Evolutionary conservation across 2,888 invertebrate genomes (phyloP).

Genomic region (Cheilosia vulpina): DNA sequence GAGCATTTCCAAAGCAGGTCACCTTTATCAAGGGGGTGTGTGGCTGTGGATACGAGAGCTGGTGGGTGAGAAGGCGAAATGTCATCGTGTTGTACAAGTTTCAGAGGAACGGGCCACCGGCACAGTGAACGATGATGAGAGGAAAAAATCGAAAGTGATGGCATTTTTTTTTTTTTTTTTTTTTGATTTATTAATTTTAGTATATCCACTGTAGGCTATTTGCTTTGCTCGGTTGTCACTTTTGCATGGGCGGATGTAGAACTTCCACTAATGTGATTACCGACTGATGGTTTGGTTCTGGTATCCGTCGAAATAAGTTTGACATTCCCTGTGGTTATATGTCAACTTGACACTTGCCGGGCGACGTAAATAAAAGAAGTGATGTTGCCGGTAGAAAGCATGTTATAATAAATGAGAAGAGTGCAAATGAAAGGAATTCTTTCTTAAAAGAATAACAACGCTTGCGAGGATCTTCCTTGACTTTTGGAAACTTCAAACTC

Average conservation of each 20-base stretch:
- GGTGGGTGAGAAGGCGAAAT: constrained; percentile 17
- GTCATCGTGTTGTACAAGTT: constrained; percentile 32
- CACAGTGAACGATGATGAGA: constrained; percentile 28
- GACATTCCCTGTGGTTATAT: too few relatives aligned
- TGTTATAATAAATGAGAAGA: too few relatives aligned
- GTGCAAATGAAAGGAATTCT: too few relatives aligned
- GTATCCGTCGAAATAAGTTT: not conserved
- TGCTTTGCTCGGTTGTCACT: constrained; percentile 20
- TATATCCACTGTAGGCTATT: constrained; percentile 26
- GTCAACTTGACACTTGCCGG: too few relatives aligned
- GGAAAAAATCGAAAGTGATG: constrained; percentile 63
- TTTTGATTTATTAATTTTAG: constrained; percentile 51
- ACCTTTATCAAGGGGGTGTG: constrained; percentile 45
- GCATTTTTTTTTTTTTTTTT: constrained; percentile 6
- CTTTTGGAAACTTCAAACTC: too few relatives aligned
- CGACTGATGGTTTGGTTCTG: not conserved
- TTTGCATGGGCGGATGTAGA: not conserved
- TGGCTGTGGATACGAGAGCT: not conserved
- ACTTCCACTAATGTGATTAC: constrained; percentile 33
- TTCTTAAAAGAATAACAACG: too few relatives aligned
- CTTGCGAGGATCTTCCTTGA: too few relatives aligned
- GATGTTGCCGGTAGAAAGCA: too few relatives aligned
- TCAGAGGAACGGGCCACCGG: not conserved
- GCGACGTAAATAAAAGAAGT: too few relatives aligned
- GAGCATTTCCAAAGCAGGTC: constrained; percentile 59